Conservation (phyloP, 2,888 invertebrate species). For the Lochmaea capreae region DNA sequence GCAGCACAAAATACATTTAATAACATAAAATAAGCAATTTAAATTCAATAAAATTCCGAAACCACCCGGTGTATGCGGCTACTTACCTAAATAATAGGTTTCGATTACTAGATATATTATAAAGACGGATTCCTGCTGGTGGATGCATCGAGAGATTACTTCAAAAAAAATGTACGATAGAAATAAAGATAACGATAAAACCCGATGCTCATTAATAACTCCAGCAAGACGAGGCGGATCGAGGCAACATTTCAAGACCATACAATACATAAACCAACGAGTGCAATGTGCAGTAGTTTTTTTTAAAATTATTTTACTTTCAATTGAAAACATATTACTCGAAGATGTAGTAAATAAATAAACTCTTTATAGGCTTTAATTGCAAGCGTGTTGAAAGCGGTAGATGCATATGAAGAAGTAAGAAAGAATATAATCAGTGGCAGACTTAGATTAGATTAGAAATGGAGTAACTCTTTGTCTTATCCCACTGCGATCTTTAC, state of each 20-base stretch:
- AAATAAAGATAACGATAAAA: conserved; percentile 12
- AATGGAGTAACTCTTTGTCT: too few relatives aligned
- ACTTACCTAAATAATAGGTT: neutral
- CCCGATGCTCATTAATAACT: conserved; percentile 8
- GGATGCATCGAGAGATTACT: conserved; percentile 1
- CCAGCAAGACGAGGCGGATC: neutral
- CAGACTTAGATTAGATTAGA: too few relatives aligned
- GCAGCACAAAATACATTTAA: neutral
- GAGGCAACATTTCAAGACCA: conserved; percentile 2
- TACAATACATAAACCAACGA: neutral
- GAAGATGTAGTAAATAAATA: neutral
- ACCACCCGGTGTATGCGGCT: conserved; percentile 1
- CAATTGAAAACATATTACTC: neutral
- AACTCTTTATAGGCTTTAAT: conserved; percentile 5
- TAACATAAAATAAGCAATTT: neutral
- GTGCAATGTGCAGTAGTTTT: neutral
- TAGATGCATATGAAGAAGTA: neutral
- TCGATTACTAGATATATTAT: neutral
- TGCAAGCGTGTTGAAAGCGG: neutral
- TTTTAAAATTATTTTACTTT: neutral
- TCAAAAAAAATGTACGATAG: conserved; percentile 11
- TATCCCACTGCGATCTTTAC: too few relatives aligned
- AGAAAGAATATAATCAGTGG: neutral
- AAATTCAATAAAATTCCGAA: neutral
- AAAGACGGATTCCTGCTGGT: conserved; percentile 17